phyloP scores from a whole-genome alignment of 2,113 vertebrate species.

The Pavo muticus region DNA sequence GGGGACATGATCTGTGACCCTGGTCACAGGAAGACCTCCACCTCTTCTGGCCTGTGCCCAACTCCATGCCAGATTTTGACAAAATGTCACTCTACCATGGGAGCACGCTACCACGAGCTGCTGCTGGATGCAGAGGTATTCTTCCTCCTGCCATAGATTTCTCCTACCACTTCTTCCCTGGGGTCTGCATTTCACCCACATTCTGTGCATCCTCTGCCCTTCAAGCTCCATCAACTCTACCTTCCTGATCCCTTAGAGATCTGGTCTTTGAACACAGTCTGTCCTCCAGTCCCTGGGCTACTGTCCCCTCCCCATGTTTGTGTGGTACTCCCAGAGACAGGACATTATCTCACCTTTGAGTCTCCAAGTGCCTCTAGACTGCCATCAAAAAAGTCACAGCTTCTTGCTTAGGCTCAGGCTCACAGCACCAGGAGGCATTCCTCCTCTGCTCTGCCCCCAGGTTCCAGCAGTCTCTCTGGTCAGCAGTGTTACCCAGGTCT shows the following conservation, averaged over 20 bases:
- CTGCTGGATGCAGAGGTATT: background rate
- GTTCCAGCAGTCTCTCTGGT: background rate
- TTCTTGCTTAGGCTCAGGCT: background rate
- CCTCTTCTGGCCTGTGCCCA: background rate
- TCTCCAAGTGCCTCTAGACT: background rate
- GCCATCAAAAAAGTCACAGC: background rate
- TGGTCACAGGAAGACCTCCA: background rate
- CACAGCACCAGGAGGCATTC: background rate
- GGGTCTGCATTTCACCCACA: background rate
- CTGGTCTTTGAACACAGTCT: background rate
- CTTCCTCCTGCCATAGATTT: background rate
- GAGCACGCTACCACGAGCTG: background rate
- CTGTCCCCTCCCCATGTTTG: background rate
- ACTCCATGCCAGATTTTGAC: background rate
- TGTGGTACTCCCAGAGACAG: background rate
- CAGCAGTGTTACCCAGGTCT: background rate
- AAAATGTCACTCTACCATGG: rapidly evolving
- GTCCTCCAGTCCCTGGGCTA: background rate
- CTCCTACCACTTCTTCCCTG: background rate
- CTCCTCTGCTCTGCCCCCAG: background rate
- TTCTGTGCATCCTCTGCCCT: background rate
- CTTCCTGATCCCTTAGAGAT: background rate
- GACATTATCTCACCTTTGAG: background rate
- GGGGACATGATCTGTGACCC: background rate
- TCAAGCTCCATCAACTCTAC: background rate